These are phyloP conservation scores for Rhagonycha lutea DNA, from an alignment of 2,888 invertebrate genomes.

Conservation along the genomic window DNA sequence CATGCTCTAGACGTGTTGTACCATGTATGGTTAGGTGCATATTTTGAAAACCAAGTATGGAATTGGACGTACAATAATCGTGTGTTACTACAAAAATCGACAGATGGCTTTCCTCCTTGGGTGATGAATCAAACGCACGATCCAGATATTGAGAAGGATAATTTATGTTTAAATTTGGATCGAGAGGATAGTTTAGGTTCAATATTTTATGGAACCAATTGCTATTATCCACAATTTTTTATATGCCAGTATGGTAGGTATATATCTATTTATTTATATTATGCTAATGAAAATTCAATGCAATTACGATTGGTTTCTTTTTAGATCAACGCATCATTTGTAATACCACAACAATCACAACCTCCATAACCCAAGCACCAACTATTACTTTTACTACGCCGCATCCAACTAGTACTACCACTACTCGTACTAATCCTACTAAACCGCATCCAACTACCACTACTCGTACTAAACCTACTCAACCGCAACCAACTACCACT, in stretches of 20 bases:
- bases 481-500: too few species aligned
- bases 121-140: neutral
- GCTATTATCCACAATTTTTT: neutral
- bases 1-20: neutral
- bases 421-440: too few species aligned
- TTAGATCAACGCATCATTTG: too few species aligned
- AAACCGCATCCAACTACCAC: too few species aligned
- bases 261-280: too few species aligned
- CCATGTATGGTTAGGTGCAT: conserved; percentile 5
- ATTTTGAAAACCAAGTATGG: neutral
- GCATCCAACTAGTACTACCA: too few species aligned
- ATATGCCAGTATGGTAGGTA: conserved; percentile 4
- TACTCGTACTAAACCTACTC: too few species aligned
- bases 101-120: conserved; percentile 6
- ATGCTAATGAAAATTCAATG: too few species aligned
- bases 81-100: neutral
- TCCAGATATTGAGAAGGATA: neutral
- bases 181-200: neutral
- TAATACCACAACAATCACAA: too few species aligned
- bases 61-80: neutral
- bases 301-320: too few species aligned
- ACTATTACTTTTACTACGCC: too few species aligned
- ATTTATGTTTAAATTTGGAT: conserved; percentile 2
- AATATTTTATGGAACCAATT: neutral
- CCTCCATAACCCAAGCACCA: too few species aligned